Evolutionary conservation across 2,113 vertebrate genomes (phyloP), one percentile per base, ranked within the genome.

Genomic region (Phycodurus eques): DNA sequence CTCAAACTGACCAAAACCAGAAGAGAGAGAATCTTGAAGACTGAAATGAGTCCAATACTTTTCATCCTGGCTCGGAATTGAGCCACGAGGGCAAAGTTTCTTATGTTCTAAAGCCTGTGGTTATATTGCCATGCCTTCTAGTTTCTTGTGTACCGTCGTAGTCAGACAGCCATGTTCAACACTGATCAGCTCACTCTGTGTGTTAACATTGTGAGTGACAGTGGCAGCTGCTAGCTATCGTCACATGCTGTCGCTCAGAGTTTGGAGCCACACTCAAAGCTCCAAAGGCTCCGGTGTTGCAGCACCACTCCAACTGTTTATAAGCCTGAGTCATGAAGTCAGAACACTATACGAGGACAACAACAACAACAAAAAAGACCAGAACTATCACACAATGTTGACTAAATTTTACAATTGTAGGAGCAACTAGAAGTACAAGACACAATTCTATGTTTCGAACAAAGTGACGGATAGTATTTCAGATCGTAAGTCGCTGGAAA

Each of bases 211-310:
- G 63, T 93, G 96, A 98, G 85, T 83, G 96, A 97, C 95, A 0
- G 49, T 70, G 72, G 90, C 97, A 99, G 94, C 94, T 98, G 96
- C 83, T 89, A 63, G 62, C 42, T 92, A 92, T 94, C 92, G 87
- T 81, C 91, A 91, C 92, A 71, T 77, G 90, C 90, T 92, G 91
- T 90, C 88, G 88, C 93, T 86, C 46, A 90, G 92, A 91, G 93
- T 94, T 91, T 94, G 94, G 90, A 90, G 94, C 93, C 90, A 6
- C 53, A 13, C 70, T 75, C 67, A 71, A 61, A 83, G 77, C 69
- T 67, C 67, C 14, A 47, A 14, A 51, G 57, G 67, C 75, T 57
- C 59, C 67, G 22, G 33, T 51, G 61, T 73, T 54, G 27, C 22
- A 70, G 51, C 61, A 42, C 44, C 43, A 47, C n/a, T 17, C 9